Evolutionary conservation across 1,140 invertebrate species (phyloP), one percentile per base, ranked within the genome.

Genomic region (Drosophila suzukii): DNA sequence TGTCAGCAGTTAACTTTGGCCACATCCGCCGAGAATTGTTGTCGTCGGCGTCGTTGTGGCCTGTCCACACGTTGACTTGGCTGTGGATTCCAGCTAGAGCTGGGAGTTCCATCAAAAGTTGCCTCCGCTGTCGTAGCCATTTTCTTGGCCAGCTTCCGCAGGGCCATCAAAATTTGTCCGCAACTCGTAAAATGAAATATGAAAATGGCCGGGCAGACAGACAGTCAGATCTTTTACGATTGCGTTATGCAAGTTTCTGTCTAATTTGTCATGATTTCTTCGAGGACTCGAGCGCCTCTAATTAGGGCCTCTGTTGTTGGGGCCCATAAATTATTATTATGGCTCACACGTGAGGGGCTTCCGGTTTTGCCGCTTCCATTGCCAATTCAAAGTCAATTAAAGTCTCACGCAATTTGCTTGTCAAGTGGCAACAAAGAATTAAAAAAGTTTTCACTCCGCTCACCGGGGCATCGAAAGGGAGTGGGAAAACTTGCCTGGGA

Each of bases 331-430:
- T 83, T 62, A 66, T 61, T 66, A 79, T 79, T 70, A 60, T 58
- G 43, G 12, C 43, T 13, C 38, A 41, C 34, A 78, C 55, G 27
- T 34, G 56, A 24, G 54, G 4, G 38, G 41, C 4, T 20, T 20
- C 8, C 10, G 17, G 43, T 3, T 4, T 5, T 20, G 41, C 15
- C 15, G 32, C 34, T 32, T 38, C 30, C 70, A 62, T 55, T 58
- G 62, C 51, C 82, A 86, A 86, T 86, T 62, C 78, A 86, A 74
- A 77, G 82, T 78, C 82, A 86, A 84, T 84, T 81, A 78, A 86
- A 70, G 67, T 56, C 59, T 46, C 47, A 68, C 60, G 58, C 61
- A 65, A 77, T 76, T 81, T 81, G 62, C 62, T 60, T 76, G 62
- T 77, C 63, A 77, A 77, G 74, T 81, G 60, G 62, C 55, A 75